A percentile compares a stretch with the other conserved stretches of the same genome.
phyloP scores from a whole-genome alignment of 2,888 invertebrate genomes.

The Patella ulyssiponensis region DNA sequence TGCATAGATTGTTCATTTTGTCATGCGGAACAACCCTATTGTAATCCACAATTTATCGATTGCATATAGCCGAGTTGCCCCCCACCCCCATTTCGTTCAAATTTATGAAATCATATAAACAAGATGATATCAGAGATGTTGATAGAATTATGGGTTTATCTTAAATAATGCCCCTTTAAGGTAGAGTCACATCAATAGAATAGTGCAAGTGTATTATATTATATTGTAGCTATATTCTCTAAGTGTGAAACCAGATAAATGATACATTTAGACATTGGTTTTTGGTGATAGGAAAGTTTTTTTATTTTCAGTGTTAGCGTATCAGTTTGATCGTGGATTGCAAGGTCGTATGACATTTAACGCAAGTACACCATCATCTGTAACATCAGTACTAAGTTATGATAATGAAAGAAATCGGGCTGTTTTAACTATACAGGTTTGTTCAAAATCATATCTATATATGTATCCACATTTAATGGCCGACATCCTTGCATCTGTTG shows the following conservation, averaged over 20 bases:
- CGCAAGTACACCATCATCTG: slow-evolving; percentile 79
- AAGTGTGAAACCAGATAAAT: not conserved
- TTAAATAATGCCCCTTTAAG: too few species aligned
- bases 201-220: too few species aligned
- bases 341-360: slow-evolving; percentile 91
- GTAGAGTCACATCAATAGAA: too few species aligned
- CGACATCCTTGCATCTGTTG: not conserved
- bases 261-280: not conserved
- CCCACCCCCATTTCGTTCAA: too few species aligned
- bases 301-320: slow-evolving; percentile 76
- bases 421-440: slow-evolving; percentile 84
- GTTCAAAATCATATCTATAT: slow-evolving; percentile 75
- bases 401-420: slow-evolving; percentile 81
- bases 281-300: slow-evolving; percentile 10
- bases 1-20: too few species aligned
- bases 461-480: not conserved
- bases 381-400: slow-evolving; percentile 86
- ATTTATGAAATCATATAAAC: too few species aligned
- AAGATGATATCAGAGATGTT: too few species aligned
- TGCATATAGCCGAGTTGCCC: too few species aligned
- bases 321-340: slow-evolving; percentile 89
- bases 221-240: too few species aligned
- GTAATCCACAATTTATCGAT: too few species aligned
- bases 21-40: too few species aligned
- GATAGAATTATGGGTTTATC: too few species aligned